Percentiles rank a stretch among this genome's conserved stretches.
Conservation (phyloP, 2,888 invertebrate species). For the Drepanosiphum platanoidis region DNA sequence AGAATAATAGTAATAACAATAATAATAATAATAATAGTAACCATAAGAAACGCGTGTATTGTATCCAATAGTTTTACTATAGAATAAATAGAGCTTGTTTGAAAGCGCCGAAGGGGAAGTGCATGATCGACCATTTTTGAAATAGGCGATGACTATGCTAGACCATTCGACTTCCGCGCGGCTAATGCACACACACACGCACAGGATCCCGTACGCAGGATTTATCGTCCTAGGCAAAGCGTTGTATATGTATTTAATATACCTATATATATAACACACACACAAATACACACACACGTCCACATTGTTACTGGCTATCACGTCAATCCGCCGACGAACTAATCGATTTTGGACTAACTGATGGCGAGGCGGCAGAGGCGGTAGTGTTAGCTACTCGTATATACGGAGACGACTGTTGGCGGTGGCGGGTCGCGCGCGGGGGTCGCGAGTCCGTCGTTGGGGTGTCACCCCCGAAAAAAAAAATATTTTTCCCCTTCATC, state of each 20-base stretch:
- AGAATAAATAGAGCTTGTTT: slow-evolving; percentile 35
- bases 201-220: slow-evolving; percentile 17
- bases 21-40: slow-evolving; percentile 14
- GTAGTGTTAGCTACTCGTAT: background rate
- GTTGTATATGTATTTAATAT: background rate
- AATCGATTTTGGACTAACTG: slow-evolving; percentile 44
- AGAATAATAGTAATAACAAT: slow-evolving; percentile 19
- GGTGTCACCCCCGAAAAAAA: slow-evolving; percentile 57
- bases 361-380: background rate
- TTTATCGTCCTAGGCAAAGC: slow-evolving; percentile 51
- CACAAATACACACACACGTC: background rate
- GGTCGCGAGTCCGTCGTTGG: slow-evolving; percentile 55
- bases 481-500: slow-evolving; percentile 29
- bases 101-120: background rate
- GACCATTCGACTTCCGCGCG: slow-evolving; percentile 40
- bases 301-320: slow-evolving; percentile 21
- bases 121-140: slow-evolving; percentile 49
- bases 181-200: slow-evolving; percentile 35
- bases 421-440: slow-evolving; percentile 12
- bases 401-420: background rate
- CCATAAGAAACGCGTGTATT: background rate
- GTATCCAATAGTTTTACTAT: slow-evolving; percentile 5
- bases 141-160: slow-evolving; percentile 54
- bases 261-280: background rate
- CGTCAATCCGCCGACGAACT: slow-evolving; percentile 50